Percentiles rank a stretch among this genome's conserved stretches.
Evolutionary conservation across 2,888 invertebrate genomes (phyloP).

Genomic region (Ceramica pisi): DNA sequence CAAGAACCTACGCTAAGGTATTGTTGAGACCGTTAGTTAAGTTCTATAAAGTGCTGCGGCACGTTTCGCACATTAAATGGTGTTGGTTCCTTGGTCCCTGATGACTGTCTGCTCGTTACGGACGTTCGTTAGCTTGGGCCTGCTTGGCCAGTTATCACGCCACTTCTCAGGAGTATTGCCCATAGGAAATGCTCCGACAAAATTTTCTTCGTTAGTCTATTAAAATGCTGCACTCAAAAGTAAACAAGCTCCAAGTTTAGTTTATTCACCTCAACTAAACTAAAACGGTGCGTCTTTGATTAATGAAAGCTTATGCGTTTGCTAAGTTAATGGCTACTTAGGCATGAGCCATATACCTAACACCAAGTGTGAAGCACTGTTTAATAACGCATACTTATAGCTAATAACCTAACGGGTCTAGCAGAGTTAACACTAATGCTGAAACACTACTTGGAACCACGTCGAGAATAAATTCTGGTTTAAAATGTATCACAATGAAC

Average conservation of each 20-base stretch:
- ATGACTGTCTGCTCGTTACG: conserved; percentile 60
- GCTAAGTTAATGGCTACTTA: conserved; percentile 36
- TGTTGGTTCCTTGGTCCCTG: conserved; percentile 56
- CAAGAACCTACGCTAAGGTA: conserved; percentile 53
- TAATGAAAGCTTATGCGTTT: conserved; percentile 29
- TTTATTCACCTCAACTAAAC: conserved; percentile 17
- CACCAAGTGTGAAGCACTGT: conserved; percentile 40
- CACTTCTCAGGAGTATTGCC: conserved; percentile 18
- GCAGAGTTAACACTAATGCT: conserved; percentile 47
- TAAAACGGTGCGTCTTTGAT: conserved; percentile 32
- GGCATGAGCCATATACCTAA: conserved; percentile 14
- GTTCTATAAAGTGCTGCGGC: conserved; percentile 53
- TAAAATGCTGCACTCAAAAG: conserved; percentile 27
- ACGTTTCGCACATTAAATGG: conserved; percentile 61
- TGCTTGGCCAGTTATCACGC: conserved; percentile 39
- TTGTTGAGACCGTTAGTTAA: conserved; percentile 63
- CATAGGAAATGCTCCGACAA: conserved; percentile 11
- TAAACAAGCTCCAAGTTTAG: conserved; percentile 25
- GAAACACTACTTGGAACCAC: conserved; percentile 38
- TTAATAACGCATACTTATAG: conserved; percentile 41
- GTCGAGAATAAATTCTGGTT: conserved; percentile 33
- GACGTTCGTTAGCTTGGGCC: conserved; percentile 38
- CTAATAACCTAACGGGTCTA: conserved; percentile 48
- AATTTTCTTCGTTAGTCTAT: conserved; percentile 35
- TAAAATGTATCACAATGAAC: conserved; percentile 48